phyloP scores from a whole-genome alignment of 37 sponge, comb jelly and placozoan species.

The Aplysina aerophoba region DNA sequence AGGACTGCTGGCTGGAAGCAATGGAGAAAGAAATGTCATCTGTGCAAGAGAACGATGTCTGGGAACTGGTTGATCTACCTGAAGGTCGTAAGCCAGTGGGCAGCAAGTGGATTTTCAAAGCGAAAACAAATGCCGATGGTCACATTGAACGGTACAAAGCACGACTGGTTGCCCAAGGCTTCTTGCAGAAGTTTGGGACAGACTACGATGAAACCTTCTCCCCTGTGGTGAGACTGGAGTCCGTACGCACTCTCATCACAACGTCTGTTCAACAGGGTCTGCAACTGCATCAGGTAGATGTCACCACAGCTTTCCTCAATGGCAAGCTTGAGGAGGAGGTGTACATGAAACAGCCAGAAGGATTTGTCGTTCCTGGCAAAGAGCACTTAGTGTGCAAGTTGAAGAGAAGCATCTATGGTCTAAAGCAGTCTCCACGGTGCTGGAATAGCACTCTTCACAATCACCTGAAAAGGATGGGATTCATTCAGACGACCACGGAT shows the following conservation, averaged over 20 bases:
- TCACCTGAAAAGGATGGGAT: too few relatives aligned
- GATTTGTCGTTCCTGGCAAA: conserved; percentile 35
- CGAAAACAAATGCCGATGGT: conserved; percentile 40
- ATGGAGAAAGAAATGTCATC: conserved; percentile 62
- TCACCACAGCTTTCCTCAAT: conserved; percentile 57
- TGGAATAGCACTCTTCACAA: too few relatives aligned
- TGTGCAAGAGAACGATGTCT: conserved; percentile 54
- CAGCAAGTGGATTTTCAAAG: conserved; percentile 65
- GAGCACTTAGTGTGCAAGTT: conserved; percentile 50
- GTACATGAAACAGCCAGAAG: conserved; percentile 64
- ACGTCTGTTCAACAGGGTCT: conserved; percentile 38
- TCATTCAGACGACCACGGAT: too few relatives aligned
- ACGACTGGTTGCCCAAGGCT: conserved; percentile 62
- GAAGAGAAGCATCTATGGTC: conserved; percentile 21
- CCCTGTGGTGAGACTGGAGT: conserved; percentile 47
- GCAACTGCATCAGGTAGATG: conserved; percentile 60
- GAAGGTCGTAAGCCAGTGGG: conserved; percentile 53
- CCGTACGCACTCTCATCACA: conserved; percentile 40
- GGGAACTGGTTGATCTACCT: conserved; percentile 59
- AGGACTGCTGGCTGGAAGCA: conserved; percentile 39
- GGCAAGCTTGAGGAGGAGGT: conserved; percentile 52
- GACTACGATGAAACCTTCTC: conserved; percentile 69
- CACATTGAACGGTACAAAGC: conserved; percentile 54
- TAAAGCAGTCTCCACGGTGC: too few relatives aligned
- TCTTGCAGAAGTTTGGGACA: conserved; percentile 42